phyloP scores from a whole-genome alignment of 2,113 vertebrate species.

The Oryzias javanicus region DNA sequence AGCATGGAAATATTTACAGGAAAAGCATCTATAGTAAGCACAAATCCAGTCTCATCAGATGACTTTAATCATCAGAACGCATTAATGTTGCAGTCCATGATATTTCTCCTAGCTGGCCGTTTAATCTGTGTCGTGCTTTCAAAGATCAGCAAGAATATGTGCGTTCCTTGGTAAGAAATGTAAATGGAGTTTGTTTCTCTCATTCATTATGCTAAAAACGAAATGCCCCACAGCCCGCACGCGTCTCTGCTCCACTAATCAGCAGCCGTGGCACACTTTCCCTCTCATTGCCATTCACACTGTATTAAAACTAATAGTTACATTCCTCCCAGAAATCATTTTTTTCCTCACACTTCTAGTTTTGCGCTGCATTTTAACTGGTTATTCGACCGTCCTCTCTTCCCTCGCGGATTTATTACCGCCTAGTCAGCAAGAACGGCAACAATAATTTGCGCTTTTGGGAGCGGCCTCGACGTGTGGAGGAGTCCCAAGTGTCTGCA shows the following conservation, averaged over 20 bases:
- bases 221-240: slow-evolving; percentile 20
- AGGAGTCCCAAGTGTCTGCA: neutral
- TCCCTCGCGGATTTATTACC: slow-evolving; percentile 32
- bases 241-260: slow-evolving; percentile 23
- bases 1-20: too few species aligned
- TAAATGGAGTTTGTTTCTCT: slow-evolving; percentile 24
- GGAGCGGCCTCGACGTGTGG: slow-evolving; percentile 18
- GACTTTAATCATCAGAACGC: slow-evolving; percentile 1
- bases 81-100: slow-evolving; percentile 1
- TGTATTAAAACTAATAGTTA: slow-evolving; percentile 13
- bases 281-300: slow-evolving; percentile 6
- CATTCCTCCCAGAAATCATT: slow-evolving; percentile 5
- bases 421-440: slow-evolving; percentile 36
- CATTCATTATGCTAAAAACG: slow-evolving; percentile 27
- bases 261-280: slow-evolving; percentile 22
- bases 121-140: neutral
- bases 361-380: slow-evolving; percentile 20
- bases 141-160: slow-evolving; percentile 10
- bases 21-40: too few species aligned
- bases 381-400: slow-evolving; percentile 6
- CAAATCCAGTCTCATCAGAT: too few species aligned
- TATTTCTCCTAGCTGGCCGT: neutral
- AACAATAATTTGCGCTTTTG: slow-evolving; percentile 30
- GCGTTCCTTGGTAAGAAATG: slow-evolving; percentile 25
- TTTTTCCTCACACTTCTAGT: slow-evolving; percentile 2